Conservation (phyloP, 2,113 vertebrate genomes). For the Melanocharis versteri region DNA sequence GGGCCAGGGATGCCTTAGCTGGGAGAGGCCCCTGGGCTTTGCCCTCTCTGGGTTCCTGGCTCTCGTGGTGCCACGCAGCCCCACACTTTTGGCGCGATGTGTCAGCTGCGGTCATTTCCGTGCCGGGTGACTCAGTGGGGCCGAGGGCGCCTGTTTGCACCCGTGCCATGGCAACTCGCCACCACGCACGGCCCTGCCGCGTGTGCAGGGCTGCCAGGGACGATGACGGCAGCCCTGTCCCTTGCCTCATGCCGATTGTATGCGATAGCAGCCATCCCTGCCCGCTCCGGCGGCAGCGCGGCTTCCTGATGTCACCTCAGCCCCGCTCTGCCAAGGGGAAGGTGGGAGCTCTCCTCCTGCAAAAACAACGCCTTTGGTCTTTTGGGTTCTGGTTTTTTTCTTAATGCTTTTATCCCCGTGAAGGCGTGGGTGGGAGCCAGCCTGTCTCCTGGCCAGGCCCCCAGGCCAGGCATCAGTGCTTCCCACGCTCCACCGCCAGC, state of each 20-base stretch:
- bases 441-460: neutral
- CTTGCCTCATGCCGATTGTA: conserved; percentile 19
- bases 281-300: accelerated
- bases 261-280: neutral
- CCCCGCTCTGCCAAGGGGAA: neutral
- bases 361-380: neutral
- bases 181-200: neutral
- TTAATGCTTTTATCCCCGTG: neutral
- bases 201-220: neutral
- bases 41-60: accelerated
- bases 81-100: accelerated
- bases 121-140: neutral
- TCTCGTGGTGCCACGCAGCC: accelerated
- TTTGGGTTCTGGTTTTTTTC: neutral
- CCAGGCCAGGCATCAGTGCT: neutral
- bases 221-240: neutral
- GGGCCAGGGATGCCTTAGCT: neutral
- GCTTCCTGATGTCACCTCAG: neutral
- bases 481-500: neutral
- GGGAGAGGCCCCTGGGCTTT: neutral
- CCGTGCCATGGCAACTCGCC: neutral
- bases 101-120: neutral
- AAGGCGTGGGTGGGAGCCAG: neutral
- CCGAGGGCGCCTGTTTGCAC: neutral
- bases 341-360: neutral